Conservation (phyloP, 2,888 invertebrate genomes). For the Himalopsyche japonica region DNA sequence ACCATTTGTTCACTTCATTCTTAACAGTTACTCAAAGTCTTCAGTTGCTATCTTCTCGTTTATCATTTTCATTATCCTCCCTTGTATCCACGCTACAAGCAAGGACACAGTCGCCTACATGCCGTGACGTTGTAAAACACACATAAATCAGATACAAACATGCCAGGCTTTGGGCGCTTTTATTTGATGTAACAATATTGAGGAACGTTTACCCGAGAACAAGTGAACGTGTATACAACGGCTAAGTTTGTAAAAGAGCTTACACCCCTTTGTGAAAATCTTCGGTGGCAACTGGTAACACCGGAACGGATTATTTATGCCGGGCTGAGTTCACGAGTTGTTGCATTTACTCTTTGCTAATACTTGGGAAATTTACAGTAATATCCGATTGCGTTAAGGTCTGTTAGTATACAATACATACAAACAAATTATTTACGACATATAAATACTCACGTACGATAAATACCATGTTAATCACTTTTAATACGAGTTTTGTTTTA, state of each 20-base stretch:
- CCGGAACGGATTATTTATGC: conserved; percentile 1
- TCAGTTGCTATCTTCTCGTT: conserved; percentile 34
- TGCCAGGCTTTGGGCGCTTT: conserved; percentile 29
- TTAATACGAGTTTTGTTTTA: too few relatives aligned
- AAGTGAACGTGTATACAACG: conserved; percentile 9
- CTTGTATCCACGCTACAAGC: conserved; percentile 7
- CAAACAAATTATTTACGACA: neutral
- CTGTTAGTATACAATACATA: too few relatives aligned
- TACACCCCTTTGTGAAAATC: conserved; percentile 9
- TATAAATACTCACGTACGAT: neutral
- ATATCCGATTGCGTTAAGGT: too few relatives aligned
- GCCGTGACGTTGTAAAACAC: conserved; percentile 27
- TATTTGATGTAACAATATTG: conserved; percentile 36
- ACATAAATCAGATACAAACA: conserved; percentile 39
- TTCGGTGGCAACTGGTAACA: neutral
- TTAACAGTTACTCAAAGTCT: conserved; percentile 38
- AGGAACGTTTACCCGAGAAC: conserved; percentile 26
- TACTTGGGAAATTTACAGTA: neutral
- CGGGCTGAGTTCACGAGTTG: conserved; percentile 3
- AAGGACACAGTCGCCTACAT: conserved; percentile 10
- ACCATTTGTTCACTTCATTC: conserved; percentile 35
- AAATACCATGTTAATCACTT: too few relatives aligned
- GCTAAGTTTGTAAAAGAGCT: conserved; percentile 18
- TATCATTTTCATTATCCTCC: conserved; percentile 40
- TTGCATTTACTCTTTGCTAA: neutral